phyloP scores from a whole-genome alignment of 2,888 invertebrate genomes.

The Morinoia aosen region DNA sequence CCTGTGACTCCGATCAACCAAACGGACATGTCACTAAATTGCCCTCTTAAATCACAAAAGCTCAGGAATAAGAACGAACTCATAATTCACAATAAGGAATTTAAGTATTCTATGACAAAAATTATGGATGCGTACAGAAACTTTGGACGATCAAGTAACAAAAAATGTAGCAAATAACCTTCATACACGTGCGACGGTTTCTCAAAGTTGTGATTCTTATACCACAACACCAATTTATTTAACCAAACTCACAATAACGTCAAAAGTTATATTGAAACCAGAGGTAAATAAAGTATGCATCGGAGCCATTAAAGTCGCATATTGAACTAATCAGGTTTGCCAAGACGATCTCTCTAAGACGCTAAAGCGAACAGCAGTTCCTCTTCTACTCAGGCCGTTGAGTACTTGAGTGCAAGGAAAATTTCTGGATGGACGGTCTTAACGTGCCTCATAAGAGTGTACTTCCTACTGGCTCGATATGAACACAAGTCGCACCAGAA shows the following conservation, averaged over 20 bases:
- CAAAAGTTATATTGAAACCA: not conserved
- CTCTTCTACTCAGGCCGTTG: not conserved
- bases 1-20: too few relatives aligned
- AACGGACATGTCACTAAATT: too few relatives aligned
- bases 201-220: too few relatives aligned
- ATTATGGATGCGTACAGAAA: too few relatives aligned
- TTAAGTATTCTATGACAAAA: too few relatives aligned
- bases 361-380: not conserved
- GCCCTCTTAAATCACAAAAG: too few relatives aligned
- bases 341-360: not conserved
- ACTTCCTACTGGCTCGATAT: slow-evolving; percentile 59
- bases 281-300: not conserved
- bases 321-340: not conserved
- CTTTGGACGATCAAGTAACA: too few relatives aligned
- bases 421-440: slow-evolving; percentile 13
- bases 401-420: not conserved
- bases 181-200: too few relatives aligned
- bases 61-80: too few relatives aligned
- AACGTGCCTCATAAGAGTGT: slow-evolving; percentile 37
- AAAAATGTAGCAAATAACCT: too few relatives aligned
- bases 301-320: not conserved
- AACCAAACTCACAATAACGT: not conserved
- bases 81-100: too few relatives aligned
- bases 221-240: too few relatives aligned
- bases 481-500: slow-evolving; percentile 59